Conservation (phyloP, 30 jellyfish, hydroid and myxozoan genomes). For the Chrysaora quinquecirrha region DNA sequence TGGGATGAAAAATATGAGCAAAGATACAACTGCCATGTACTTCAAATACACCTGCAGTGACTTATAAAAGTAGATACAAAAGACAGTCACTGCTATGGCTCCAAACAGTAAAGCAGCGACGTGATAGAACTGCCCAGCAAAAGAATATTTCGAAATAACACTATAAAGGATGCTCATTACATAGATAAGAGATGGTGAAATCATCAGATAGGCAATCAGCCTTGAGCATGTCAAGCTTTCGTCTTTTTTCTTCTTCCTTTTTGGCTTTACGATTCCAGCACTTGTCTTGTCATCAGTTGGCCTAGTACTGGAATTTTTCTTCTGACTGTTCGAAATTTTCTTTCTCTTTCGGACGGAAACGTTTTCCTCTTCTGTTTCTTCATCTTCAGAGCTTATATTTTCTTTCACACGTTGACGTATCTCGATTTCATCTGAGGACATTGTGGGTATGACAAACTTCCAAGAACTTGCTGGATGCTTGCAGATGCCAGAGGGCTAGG, state of each 20-base stretch:
- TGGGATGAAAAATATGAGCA: slow-evolving; percentile 50
- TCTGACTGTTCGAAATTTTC: neutral
- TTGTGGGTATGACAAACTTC: too few relatives aligned
- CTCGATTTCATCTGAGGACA: neutral
- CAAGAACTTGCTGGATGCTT: too few relatives aligned
- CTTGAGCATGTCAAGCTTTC: slow-evolving; percentile 34
- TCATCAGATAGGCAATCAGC: slow-evolving; percentile 45
- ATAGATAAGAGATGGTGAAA: slow-evolving; percentile 50
- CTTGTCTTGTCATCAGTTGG: neutral
- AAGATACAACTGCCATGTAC: slow-evolving; percentile 37
- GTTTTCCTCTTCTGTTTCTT: neutral
- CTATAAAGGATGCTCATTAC: slow-evolving; percentile 37
- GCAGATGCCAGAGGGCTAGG: too few relatives aligned
- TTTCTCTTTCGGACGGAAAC: neutral
- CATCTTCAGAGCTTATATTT: neutral
- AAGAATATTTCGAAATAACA: slow-evolving; percentile 34
- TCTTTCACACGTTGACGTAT: neutral
- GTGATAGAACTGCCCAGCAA: slow-evolving; percentile 48
- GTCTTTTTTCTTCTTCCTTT: slow-evolving; percentile 39
- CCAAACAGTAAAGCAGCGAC: slow-evolving; percentile 39
- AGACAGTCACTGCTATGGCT: slow-evolving; percentile 7
- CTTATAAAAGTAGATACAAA: slow-evolving; percentile 41
- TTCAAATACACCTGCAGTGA: slow-evolving; percentile 45
- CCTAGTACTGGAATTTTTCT: too few relatives aligned
- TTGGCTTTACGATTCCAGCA: neutral